Evolutionary conservation across 2,888 invertebrate genomes (phyloP), one percentile per base, ranked within the genome.

Genomic region (Ectemnius lituratus): DNA sequence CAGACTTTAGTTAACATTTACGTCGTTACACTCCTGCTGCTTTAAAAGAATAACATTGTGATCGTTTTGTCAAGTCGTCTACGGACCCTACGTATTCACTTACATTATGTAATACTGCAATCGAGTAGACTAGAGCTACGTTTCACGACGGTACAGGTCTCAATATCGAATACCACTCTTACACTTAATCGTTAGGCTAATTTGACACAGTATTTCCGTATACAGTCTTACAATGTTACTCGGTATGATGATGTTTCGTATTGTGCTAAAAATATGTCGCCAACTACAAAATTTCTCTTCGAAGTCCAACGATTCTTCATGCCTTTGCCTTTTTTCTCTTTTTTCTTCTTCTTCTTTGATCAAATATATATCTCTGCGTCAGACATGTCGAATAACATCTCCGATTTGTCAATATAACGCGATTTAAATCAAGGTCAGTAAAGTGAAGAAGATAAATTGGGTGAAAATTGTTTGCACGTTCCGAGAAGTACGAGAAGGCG

Each of bases 201-300:
- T 86, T 88, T 87, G 88, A 88, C 88, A 87, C 88, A 85, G 77
- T 85, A 82, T 85, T 83, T 84, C 84, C 84, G 79, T 87, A 87
- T 85, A 87, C 88, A 88, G 88, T 88, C 88, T 88, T 85, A 82
- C 37, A 37, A 86, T 66, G 77, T 77, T 77, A 80, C 75, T 85
- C 37, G 37, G 37, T 82, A 86, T 80, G 76, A 78, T 85, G 79
- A 85, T 86, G 76, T 52, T 83, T 79, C 65, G 74, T 81, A 81
- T 80, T 78, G 78, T 80, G 84, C 83, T 85, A 82, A 84, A 82
- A 86, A 83, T 85, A 83, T 84, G 79, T 79, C 73, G 69, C 70
- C 60, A 72, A 67, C 84, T 79, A 79, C 77, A 77, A 83, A 77
- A 81, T 58, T 71, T 67, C 47, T 69, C 57, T 37, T 46, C 64